A percentile compares a stretch with the other conserved stretches of the same genome.
Conservation (phyloP, 1,140 invertebrate species). For the Drosophila ercepeae region DNA sequence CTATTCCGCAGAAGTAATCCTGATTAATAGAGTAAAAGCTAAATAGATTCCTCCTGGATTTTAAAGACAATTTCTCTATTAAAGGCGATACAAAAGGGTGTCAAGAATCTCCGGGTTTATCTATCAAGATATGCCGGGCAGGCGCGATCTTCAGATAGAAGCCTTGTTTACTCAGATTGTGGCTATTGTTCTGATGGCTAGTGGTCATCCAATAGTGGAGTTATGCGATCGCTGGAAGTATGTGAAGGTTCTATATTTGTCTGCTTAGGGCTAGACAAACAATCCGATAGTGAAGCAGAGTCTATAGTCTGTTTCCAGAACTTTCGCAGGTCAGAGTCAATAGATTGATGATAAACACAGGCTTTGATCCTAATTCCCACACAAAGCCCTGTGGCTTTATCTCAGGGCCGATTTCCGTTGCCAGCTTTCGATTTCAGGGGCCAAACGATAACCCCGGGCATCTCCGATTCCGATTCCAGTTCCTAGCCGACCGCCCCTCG, state of each 20-base stretch:
- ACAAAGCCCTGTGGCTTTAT: not conserved
- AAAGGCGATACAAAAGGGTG: slow-evolving; percentile 6
- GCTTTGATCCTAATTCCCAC: slow-evolving; percentile 5
- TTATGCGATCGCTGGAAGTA: slow-evolving; percentile 24
- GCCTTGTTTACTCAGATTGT: slow-evolving; percentile 36
- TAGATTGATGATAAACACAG: not conserved
- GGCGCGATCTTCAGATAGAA: slow-evolving; percentile 31
- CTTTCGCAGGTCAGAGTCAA: not conserved
- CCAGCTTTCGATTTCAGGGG: slow-evolving; percentile 6
- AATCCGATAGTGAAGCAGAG: slow-evolving; percentile 10
- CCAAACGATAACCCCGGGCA: slow-evolving; percentile 21
- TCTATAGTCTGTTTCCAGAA: slow-evolving; percentile 15
- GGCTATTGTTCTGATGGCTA: slow-evolving; percentile 17
- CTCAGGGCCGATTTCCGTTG: slow-evolving; percentile 10
- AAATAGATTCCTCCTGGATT: too few relatives aligned
- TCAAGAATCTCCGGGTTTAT: slow-evolving; percentile 13
- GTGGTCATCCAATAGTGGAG: slow-evolving; percentile 5
- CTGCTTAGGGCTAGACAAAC: slow-evolving; percentile 30
- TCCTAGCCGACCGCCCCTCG: slow-evolving; percentile 18
- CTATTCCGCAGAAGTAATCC: too few relatives aligned
- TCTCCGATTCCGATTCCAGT: not conserved
- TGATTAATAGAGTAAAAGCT: too few relatives aligned
- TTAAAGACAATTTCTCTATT: not conserved
- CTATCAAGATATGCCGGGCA: slow-evolving; percentile 26
- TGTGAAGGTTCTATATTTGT: slow-evolving; percentile 43